Percentiles rank a stretch among this genome's conserved stretches.
Conservation (phyloP, 2,113 vertebrate genomes). For the Datnioides undecimradiatus region DNA sequence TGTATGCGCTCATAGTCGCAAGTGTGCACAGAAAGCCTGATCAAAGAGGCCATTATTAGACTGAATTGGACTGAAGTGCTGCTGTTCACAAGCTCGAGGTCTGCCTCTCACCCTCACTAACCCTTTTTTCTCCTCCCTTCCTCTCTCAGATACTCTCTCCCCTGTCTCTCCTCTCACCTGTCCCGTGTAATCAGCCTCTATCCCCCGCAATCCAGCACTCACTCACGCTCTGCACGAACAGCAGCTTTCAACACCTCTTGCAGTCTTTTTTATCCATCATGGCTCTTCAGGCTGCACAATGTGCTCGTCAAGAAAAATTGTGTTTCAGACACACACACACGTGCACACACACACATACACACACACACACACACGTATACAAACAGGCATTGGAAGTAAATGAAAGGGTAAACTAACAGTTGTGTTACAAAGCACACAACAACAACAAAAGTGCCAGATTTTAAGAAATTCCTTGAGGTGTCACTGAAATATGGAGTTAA, state of each 20-base stretch:
- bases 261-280: background rate
- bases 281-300: background rate
- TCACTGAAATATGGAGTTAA: too few relatives aligned
- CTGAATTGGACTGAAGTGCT: constrained; percentile 63
- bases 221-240: background rate
- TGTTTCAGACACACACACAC: background rate
- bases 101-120: constrained; percentile 25
- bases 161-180: constrained; percentile 44
- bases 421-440: too few relatives aligned
- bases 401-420: background rate
- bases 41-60: constrained; percentile 73
- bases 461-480: too few relatives aligned
- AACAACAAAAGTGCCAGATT: too few relatives aligned
- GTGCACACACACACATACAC: background rate
- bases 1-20: background rate
- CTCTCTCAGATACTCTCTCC: background rate
- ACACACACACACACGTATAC: background rate
- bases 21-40: constrained; percentile 47
- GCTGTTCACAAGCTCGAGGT: constrained; percentile 1
- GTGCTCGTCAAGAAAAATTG: background rate
- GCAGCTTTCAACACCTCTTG: background rate
- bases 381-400: background rate
- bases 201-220: background rate
- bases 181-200: constrained; percentile 14
- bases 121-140: background rate